Evolutionary conservation across 2,888 invertebrate species (phyloP), one percentile per base, ranked within the genome.

Genomic region (Pardosa pseudoannulata): DNA sequence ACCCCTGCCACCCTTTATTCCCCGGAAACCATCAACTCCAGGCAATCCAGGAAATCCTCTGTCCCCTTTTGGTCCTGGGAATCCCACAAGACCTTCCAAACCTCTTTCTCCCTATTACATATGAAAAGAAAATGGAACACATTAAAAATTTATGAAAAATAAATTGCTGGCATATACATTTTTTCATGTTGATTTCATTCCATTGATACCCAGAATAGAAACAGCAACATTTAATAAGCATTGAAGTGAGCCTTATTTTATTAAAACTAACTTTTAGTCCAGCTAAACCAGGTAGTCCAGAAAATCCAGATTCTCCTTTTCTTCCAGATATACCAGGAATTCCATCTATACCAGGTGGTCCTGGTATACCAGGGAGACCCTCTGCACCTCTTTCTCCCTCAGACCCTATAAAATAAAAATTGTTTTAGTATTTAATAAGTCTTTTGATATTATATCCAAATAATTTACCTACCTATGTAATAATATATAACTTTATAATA

Each of bases 1-100:
- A 39, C 91, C 95, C 36, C 94, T 94, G 16, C 90, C 89, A 68
- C 94, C 94, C 62, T 79, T 83, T 7, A 67, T 31, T 29, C 88
- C 88, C 6, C 71, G 83, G 27, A 88, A 75, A 5, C 88, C 88
- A 72, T 88, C 88, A 11, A 65, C 31, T 28, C 88, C 88, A 41
- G 83, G 41, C 31, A 67, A 2, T 29, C 88, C 88, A 36, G 82
- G 79, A 46, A 75, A 39, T 27, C 88, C 88, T 75, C 78, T 46
- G 1, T 88, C 88, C 39, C 88, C 88, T 79, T 82, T 88, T 2
- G 72, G 19, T n/a, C 88, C 88, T 56, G 87, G 80, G 13, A 87
- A 87, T 23, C 87, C 87, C 9, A 76, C 56, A 27, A 87, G 50
- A 6, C 87, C 87, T 80, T 79, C 80, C 16, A 80, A 28, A 1